Conservation (phyloP, 1,140 invertebrate genomes). For the Matsumurasca onukii region DNA sequence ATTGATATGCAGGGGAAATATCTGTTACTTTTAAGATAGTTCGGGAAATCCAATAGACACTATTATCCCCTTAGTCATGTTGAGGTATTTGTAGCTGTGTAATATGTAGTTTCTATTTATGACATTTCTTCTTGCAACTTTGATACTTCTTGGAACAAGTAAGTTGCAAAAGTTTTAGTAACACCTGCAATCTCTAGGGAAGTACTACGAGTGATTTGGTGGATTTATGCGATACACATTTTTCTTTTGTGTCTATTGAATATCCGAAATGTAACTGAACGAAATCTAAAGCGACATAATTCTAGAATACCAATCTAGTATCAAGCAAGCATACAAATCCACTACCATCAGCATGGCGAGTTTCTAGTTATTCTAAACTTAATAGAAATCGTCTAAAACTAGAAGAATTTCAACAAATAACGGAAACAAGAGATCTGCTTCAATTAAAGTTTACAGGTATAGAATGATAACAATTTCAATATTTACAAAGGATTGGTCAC, state of each 20-base stretch:
- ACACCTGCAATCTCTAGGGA: background rate
- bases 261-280: background rate
- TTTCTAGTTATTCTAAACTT: conserved; percentile 25
- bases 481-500: conserved; percentile 18
- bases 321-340: background rate
- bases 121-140: no score
- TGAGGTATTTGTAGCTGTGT: no score
- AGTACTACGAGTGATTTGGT: background rate
- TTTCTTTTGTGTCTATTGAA: background rate
- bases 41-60: no score
- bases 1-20: no score
- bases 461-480: conserved; percentile 25
- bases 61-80: no score
- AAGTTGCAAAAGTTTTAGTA: background rate
- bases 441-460: conserved; percentile 1
- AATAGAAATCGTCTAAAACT: conserved; percentile 16
- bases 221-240: background rate
- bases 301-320: background rate
- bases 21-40: no score
- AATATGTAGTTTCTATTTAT: no score
- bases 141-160: no score
- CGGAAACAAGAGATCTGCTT: background rate
- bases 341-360: background rate
- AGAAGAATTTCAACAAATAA: background rate
- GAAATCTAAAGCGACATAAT: background rate